Evolutionary conservation across 64 coral and sea anemone species (phyloP), one percentile per base, ranked within the genome.

Genomic region (Stylophora pistillata): DNA sequence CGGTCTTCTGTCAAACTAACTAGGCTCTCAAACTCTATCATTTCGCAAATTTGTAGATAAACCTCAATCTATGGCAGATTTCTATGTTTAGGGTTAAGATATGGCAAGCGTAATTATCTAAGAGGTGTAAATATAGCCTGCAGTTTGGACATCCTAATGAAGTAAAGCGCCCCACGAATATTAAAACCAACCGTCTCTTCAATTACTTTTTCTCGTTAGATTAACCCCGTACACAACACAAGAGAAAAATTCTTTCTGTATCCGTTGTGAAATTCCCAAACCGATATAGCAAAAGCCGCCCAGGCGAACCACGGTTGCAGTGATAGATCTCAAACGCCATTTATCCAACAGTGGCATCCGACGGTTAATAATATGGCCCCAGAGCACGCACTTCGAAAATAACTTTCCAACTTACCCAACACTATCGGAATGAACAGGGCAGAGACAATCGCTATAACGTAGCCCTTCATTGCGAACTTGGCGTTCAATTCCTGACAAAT

Each of bases 401-500:
- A 80, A 78, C 69, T 70, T 52, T 66, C 14, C 58, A 82, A 90
- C 88, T 90, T 75, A 90, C 89, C 89, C 37, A 59, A 12, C 27
- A 90, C 78, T 71, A 90, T 90, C 55, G 89, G 89, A 84, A 90
- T 90, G 78, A 90, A 63, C 57, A 90, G 77, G 78, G 53, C 63
- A 28, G 56, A 81, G 76, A 77, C 89, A 58, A 83, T 75, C n/a
- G 31, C 72, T 29, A 83, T 53, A 23, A 54, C 47, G 72, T 72
- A 80, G 55, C 78, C 89, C 89, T 83, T 90, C 78, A 90, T 90
- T 82, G 56, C 41, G 70, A 59, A 17, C 85, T 59, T 58, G 58
- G 31, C 47, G 69, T 79, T 89, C 63, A 79, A 58, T 69, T 89
- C 76, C 64, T 30, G 52, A 63, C 15, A 81, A 89, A 28, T 81